These are phyloP conservation scores for Paramuricea clavata DNA, from an alignment of 92 coral and sea anemone genomes.

Conservation along the genomic window DNA sequence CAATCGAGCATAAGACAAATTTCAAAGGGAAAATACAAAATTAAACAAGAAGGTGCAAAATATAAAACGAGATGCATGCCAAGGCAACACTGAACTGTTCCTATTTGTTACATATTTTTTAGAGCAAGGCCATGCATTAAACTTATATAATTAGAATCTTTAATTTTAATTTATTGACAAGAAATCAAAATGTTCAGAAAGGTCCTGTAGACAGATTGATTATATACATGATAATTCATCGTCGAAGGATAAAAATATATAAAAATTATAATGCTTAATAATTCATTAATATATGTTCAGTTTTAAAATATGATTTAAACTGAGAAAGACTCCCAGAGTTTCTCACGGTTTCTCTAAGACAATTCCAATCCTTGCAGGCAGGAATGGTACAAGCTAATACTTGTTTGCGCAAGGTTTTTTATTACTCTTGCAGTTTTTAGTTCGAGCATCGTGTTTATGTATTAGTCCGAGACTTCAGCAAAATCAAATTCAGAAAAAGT, in stretches of 20 bases:
- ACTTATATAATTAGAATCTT: no score
- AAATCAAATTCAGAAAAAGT: neutral
- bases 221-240: neutral
- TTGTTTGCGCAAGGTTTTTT: conserved; percentile 10
- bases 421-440: neutral
- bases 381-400: neutral
- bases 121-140: no score
- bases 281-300: neutral
- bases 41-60: no score
- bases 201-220: neutral
- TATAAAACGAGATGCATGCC: no score
- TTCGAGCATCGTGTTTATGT: neutral
- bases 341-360: neutral
- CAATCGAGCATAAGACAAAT: no score
- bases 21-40: no score
- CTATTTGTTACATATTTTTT: no score
- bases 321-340: no score
- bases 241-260: neutral
- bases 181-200: no score
- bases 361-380: conserved; percentile 9
- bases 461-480: neutral
- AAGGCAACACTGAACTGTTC: no score
- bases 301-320: neutral
- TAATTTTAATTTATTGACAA: no score
- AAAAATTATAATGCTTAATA: no score